Conservation (phyloP, 2,888 invertebrate genomes). For the Ryuthela nishihirai region DNA sequence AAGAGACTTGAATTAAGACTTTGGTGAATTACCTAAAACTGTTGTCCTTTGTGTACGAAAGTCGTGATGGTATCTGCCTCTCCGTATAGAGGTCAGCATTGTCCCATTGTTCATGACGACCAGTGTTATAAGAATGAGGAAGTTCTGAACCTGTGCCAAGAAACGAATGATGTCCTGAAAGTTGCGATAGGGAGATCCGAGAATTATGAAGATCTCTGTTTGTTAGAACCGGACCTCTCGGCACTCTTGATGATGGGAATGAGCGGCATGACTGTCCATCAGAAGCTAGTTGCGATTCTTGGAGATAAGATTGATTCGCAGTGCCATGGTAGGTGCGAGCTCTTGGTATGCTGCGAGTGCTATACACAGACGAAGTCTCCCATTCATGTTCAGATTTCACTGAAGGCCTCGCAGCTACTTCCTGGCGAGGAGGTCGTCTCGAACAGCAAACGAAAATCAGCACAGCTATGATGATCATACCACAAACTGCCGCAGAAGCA, state of each 20-base stretch:
- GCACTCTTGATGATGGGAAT: conserved; percentile 66
- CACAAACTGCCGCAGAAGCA: conserved; percentile 87
- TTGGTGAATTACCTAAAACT: conserved; percentile 28
- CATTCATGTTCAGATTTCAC: conserved; percentile 57
- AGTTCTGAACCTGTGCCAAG: conserved; percentile 14
- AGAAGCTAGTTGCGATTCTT: conserved; percentile 68
- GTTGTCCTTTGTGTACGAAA: conserved; percentile 26
- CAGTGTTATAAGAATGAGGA: conserved; percentile 5
- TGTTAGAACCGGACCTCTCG: conserved; percentile 64
- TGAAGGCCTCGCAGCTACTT: conserved; percentile 20
- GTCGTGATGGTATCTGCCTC: conserved; percentile 28
- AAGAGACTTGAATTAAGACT: too few relatives aligned
- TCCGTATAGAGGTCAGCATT: conserved; percentile 25
- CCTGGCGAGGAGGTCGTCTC: conserved; percentile 44
- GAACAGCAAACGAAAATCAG: conserved; percentile 83
- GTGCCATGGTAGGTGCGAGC: conserved; percentile 70
- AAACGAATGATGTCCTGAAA: conserved; percentile 61
- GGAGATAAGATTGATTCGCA: conserved; percentile 33
- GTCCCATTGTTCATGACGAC: conserved; percentile 22
- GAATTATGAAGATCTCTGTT: conserved; percentile 78
- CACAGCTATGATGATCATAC: conserved; percentile 84
- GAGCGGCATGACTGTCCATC: conserved; percentile 88
- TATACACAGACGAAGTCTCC: conserved; percentile 87
- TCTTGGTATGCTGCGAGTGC: conserved; percentile 81
- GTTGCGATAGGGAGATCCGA: conserved; percentile 70